Conservation (phyloP, 1,140 invertebrate genomes). For the Wasmannia auropunctata region DNA sequence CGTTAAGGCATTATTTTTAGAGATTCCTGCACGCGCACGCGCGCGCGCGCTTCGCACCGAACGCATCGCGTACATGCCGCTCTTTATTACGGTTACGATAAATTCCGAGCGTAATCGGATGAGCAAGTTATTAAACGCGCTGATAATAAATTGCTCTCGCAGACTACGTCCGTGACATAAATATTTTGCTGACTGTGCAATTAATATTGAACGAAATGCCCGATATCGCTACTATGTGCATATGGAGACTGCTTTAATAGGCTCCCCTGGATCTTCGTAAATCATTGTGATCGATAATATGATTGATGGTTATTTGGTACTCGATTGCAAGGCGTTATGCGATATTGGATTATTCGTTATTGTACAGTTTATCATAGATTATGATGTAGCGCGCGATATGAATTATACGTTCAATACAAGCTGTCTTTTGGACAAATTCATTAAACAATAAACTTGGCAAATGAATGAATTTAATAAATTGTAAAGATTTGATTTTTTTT, state of each 20-base stretch:
- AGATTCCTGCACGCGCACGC: not conserved
- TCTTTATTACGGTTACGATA: slow-evolving; percentile 51
- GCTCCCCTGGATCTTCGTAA: slow-evolving; percentile 45
- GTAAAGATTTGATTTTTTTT: not conserved
- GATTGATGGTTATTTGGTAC: slow-evolving; percentile 33
- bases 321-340: slow-evolving; percentile 34
- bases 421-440: slow-evolving; percentile 1
- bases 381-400: not conserved
- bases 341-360: slow-evolving; percentile 33
- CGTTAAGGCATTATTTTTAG: slow-evolving; percentile 43
- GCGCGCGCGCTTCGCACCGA: not conserved
- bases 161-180: slow-evolving; percentile 33
- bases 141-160: slow-evolving; percentile 39
- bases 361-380: slow-evolving; percentile 17
- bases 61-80: not conserved
- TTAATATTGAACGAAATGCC: slow-evolving; percentile 45
- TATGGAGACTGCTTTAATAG: slow-evolving; percentile 25
- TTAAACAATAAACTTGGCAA: not conserved
- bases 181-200: slow-evolving; percentile 46
- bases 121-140: slow-evolving; percentile 51
- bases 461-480: not conserved
- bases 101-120: slow-evolving; percentile 47
- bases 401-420: not conserved
- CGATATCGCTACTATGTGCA: slow-evolving; percentile 15
- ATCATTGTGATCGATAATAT: slow-evolving; percentile 55